Evolutionary conservation across 1,140 invertebrate genomes (phyloP).

Genomic region (Choristoneura fumiferana): DNA sequence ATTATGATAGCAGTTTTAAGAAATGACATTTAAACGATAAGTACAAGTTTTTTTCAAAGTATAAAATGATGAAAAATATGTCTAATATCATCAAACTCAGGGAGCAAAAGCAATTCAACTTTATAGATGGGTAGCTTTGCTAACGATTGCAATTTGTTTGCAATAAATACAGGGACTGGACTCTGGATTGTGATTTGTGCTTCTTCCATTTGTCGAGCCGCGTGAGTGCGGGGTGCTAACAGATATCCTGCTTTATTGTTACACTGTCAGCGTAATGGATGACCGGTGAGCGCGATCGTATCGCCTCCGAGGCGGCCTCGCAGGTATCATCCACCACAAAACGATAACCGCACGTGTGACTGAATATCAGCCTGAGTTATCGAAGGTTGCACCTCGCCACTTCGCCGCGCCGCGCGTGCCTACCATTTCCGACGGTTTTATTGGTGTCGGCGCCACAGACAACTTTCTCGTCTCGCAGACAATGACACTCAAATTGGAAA

Average conservation of each 20-base stretch:
- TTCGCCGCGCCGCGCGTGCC: slow-evolving; percentile 45
- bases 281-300: slow-evolving; percentile 48
- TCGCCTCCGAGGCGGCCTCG: slow-evolving; percentile 37
- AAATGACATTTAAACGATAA: no score
- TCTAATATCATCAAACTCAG: no score
- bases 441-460: slow-evolving; percentile 72
- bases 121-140: no score
- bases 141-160: no score
- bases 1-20: no score
- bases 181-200: slow-evolving; percentile 42
- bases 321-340: slow-evolving; percentile 47
- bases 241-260: slow-evolving; percentile 68
- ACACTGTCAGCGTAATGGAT: slow-evolving; percentile 66
- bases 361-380: slow-evolving; percentile 50
- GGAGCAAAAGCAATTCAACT: no score
- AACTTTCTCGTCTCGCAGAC: slow-evolving; percentile 71
- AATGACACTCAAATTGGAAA: slow-evolving; percentile 72
- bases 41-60: no score
- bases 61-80: no score
- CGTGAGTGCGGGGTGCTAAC: slow-evolving; percentile 50
- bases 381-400: slow-evolving; percentile 34
- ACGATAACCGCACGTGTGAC: slow-evolving; percentile 46
- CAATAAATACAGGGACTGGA: background rate
- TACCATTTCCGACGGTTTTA: slow-evolving; percentile 56
- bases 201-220: slow-evolving; percentile 56